Evolutionary conservation across 1,140 invertebrate species (phyloP).

Genomic region (Bombus vancouverensis): DNA sequence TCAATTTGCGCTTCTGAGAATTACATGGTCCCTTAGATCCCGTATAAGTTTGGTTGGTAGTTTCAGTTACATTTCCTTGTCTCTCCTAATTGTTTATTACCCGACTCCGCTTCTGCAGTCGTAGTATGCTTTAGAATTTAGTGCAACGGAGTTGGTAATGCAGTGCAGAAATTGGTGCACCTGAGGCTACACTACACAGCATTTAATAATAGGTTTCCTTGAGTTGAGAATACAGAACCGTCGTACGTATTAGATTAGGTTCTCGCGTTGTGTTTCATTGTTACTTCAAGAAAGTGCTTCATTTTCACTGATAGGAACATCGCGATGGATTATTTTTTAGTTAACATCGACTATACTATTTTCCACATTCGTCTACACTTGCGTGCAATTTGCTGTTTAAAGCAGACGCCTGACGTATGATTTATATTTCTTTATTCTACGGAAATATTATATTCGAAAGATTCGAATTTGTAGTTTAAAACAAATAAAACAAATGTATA

Average conservation of each 20-base stretch:
- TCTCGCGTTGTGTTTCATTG: background rate
- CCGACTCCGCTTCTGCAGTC: conserved; percentile 31
- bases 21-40: conserved; percentile 3
- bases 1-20: conserved; percentile 21
- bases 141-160: conserved; percentile 42
- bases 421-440: too few relatives aligned
- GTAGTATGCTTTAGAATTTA: conserved; percentile 42
- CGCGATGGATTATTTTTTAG: background rate
- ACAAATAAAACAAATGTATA: too few relatives aligned
- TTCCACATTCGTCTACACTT: too few relatives aligned
- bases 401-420: too few relatives aligned
- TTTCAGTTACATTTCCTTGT: conserved; percentile 49
- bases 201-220: conserved; percentile 41
- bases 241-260: conserved; percentile 14
- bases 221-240: background rate
- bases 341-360: background rate
- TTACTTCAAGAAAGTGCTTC: background rate
- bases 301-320: background rate
- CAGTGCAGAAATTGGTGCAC: conserved; percentile 32
- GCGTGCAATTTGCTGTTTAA: too few relatives aligned
- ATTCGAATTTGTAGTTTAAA: too few relatives aligned
- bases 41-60: conserved; percentile 25
- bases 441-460: too few relatives aligned
- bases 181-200: conserved; percentile 29
- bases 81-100: conserved; percentile 46